These are phyloP conservation scores for Beris chalybata DNA, from an alignment of 2,888 invertebrate species.

Conservation along the genomic window DNA sequence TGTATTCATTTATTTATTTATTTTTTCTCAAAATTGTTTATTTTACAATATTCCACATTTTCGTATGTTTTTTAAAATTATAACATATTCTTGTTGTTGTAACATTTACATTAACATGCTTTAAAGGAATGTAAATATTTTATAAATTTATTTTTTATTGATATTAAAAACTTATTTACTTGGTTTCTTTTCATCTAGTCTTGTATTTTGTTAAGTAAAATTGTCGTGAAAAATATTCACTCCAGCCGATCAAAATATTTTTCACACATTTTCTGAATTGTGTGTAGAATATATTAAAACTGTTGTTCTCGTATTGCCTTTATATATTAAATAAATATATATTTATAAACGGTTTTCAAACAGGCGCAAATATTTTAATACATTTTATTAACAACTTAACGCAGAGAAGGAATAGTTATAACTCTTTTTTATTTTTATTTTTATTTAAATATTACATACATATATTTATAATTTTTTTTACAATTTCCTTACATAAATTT, in stretches of 20 bases:
- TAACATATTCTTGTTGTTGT: background rate
- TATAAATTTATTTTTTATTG: background rate
- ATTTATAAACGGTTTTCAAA: background rate
- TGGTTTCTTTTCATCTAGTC: background rate
- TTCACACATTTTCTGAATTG: background rate
- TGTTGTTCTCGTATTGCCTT: too few relatives aligned
- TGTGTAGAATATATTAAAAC: background rate
- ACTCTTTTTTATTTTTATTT: too few relatives aligned
- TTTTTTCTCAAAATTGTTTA: constrained; percentile 1
- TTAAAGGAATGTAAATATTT: background rate
- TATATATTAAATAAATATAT: background rate
- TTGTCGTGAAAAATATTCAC: constrained; percentile 10
- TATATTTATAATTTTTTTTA: too few relatives aligned
- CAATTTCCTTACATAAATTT: too few relatives aligned
- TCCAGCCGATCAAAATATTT: constrained; percentile 29
- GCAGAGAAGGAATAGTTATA: too few relatives aligned
- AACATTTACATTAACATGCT: background rate
- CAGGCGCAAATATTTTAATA: too few relatives aligned
- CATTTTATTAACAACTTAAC: too few relatives aligned
- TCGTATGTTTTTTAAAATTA: background rate
- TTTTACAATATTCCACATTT: background rate
- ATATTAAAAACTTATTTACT: background rate
- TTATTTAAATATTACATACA: too few relatives aligned
- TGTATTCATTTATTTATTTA: background rate
- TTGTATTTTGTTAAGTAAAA: background rate